Conservation (phyloP, 23 tunicate genomes). For the Aplidium turbinatum region DNA sequence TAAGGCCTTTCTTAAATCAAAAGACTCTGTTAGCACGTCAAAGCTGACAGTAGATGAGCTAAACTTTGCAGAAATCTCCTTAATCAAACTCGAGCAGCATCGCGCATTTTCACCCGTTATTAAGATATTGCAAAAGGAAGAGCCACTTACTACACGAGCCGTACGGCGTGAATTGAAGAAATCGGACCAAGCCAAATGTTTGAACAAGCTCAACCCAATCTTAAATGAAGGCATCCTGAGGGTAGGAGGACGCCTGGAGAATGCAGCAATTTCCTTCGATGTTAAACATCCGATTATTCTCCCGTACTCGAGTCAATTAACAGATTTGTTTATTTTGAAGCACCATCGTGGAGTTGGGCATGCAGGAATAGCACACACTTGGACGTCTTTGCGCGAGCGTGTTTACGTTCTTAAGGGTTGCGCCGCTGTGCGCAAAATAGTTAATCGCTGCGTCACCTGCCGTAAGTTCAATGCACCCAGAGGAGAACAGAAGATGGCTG, state of each 20-base stretch:
- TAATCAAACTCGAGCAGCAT: constrained; percentile 14
- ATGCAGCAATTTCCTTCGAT: background rate
- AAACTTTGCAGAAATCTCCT: constrained; percentile 1
- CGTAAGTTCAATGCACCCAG: background rate
- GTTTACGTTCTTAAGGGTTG: constrained; percentile 24
- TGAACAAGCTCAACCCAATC: constrained; percentile 13
- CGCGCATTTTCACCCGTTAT: constrained; percentile 4
- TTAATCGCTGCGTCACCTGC: constrained; percentile 3
- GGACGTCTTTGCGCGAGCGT: background rate
- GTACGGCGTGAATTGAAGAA: constrained; percentile 6
- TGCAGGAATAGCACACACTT: constrained; percentile 9
- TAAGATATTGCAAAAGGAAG: background rate
- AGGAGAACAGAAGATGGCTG: constrained; percentile 40
- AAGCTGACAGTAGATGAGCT: constrained; percentile 1
- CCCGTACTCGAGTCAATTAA: background rate
- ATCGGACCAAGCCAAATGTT: background rate
- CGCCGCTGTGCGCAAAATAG: background rate
- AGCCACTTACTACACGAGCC: too few relatives aligned
- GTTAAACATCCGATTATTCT: constrained; percentile 29
- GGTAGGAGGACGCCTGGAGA: background rate
- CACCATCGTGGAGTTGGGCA: constrained; percentile 18
- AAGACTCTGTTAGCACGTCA: background rate
- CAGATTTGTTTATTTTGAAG: background rate
- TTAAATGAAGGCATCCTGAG: background rate
- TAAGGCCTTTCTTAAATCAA: background rate